phyloP scores from a whole-genome alignment of 35 echinoderm and acorn worm species.

The Hemicentrotus pulcherrimus region DNA sequence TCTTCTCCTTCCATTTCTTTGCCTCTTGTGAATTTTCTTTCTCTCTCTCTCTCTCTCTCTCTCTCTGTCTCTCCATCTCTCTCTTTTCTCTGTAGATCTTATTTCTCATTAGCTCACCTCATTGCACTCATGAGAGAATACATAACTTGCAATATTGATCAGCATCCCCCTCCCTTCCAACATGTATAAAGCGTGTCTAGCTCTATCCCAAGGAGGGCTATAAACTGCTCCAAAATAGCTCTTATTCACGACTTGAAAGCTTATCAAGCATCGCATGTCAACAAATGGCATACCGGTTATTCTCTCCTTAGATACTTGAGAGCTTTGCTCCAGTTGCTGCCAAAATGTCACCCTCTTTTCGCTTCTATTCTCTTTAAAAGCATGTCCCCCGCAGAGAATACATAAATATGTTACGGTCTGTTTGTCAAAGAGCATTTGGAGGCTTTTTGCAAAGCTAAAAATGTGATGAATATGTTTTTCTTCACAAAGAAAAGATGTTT shows the following conservation, averaged over 20 bases:
- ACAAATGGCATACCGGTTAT: neutral
- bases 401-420: conserved; percentile 31
- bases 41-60: neutral
- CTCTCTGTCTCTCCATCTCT: neutral
- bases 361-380: neutral
- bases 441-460: neutral
- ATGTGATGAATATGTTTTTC: neutral
- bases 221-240: neutral
- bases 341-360: neutral
- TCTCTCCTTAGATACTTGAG: neutral
- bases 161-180: neutral
- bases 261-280: neutral
- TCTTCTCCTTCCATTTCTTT: too few species aligned
- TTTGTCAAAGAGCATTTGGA: neutral
- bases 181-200: neutral
- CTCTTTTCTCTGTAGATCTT: neutral
- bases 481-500: neutral
- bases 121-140: neutral
- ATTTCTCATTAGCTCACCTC: neutral
- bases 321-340: neutral
- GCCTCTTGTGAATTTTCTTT: too few species aligned
- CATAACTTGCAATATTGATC: neutral
- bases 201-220: neutral
- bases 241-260: neutral
- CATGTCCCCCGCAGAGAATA: neutral